A percentile compares a stretch with the other conserved stretches of the same genome.
Conservation (phyloP, 1,140 invertebrate genomes). For the Cotesia glomerata region DNA sequence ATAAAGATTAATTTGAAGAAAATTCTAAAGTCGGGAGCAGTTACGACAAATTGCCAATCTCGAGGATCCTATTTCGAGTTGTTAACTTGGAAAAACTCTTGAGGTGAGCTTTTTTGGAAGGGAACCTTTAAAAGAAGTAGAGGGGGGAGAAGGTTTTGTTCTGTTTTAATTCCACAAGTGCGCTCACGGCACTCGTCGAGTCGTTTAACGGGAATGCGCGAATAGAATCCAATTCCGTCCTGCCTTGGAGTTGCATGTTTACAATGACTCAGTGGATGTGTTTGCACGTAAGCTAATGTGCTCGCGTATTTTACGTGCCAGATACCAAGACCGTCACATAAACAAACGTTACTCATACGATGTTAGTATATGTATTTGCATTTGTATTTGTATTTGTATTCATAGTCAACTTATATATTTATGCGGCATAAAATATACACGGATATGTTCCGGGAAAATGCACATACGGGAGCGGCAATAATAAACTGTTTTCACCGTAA, state of each 20-base stretch:
- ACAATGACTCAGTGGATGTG: background rate
- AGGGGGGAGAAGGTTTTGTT: no score
- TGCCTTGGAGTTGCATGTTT: background rate
- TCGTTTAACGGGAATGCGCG: background rate
- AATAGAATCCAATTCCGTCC: background rate
- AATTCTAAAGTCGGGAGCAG: background rate
- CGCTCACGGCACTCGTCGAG: slow-evolving; percentile 6
- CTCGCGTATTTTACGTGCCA: background rate
- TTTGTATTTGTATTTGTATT: background rate
- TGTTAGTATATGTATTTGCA: no score
- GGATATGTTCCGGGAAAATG: no score
- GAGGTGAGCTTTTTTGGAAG: background rate
- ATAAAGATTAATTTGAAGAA: background rate
- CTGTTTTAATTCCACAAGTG: background rate
- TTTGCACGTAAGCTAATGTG: background rate
- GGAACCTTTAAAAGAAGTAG: no score
- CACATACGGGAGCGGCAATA: background rate
- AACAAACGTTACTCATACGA: background rate
- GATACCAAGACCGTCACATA: background rate
- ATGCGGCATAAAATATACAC: background rate
- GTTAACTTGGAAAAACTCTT: background rate
- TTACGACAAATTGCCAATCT: slow-evolving; percentile 30
- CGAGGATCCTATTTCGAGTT: slow-evolving; percentile 6
- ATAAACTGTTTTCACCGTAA: slow-evolving; percentile 3
- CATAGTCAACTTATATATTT: background rate